These are phyloP conservation scores for Amphibalanus amphitrite DNA, from an alignment of 1,140 invertebrate species.

Conservation along the genomic window DNA sequence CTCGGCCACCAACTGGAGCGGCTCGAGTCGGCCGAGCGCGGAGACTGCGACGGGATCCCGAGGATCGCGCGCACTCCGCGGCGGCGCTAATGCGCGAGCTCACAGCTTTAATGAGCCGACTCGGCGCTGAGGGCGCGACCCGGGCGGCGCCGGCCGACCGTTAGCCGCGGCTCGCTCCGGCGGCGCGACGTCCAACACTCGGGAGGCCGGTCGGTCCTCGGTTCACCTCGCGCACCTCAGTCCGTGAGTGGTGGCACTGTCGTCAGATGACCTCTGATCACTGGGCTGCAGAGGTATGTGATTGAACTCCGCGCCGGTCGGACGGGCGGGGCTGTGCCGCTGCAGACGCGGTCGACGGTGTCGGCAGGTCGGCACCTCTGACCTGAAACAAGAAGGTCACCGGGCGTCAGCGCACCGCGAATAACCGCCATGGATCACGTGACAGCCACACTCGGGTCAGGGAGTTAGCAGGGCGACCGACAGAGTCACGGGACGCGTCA, in stretches of 20 bases:
- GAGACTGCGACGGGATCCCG: not conserved
- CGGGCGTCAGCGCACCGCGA: not conserved
- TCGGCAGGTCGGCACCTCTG: not conserved
- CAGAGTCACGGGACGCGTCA: not conserved
- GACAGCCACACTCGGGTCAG: no score
- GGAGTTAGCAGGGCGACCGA: no score
- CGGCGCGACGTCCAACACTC: not conserved
- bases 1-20: not conserved
- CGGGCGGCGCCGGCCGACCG: no score
- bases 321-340: not conserved
- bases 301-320: no score
- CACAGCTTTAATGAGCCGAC: not conserved
- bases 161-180: not conserved
- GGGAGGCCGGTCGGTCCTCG: no score
- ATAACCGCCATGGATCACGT: no score
- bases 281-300: no score
- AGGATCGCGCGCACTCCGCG: not conserved
- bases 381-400: not conserved
- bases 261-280: no score
- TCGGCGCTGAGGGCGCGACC: not conserved
- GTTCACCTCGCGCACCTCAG: no score
- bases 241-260: no score
- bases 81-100: not conserved
- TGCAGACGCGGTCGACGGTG: not conserved
- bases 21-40: not conserved